Conservation (phyloP, 2,797 vertebrate species). For the Todus mexicanus region DNA sequence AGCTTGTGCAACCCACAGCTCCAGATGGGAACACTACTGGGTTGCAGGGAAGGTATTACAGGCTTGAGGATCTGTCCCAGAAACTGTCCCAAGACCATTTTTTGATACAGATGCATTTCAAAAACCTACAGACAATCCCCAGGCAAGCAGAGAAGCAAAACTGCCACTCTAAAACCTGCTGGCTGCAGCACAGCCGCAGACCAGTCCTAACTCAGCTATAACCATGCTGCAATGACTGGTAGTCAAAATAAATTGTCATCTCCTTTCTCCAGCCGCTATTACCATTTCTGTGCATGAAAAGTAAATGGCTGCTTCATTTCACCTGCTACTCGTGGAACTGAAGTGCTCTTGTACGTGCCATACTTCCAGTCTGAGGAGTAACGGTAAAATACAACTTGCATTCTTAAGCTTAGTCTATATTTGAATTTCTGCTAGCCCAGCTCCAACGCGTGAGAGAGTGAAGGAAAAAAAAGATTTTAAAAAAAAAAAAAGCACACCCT, state of each 20-base stretch:
- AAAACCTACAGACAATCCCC: background rate
- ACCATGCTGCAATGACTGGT: background rate
- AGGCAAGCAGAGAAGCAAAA: background rate
- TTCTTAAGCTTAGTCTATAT: background rate
- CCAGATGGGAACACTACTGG: background rate
- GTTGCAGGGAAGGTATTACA: background rate
- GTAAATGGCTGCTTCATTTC: background rate
- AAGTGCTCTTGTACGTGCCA: background rate
- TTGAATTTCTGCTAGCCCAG: conserved; percentile 9
- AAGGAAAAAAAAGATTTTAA: background rate
- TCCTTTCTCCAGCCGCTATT: conserved; percentile 1
- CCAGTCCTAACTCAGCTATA: background rate
- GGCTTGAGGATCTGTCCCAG: background rate
- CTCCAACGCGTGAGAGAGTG: background rate
- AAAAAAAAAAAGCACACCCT: background rate
- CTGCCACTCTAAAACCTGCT: background rate
- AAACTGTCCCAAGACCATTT: background rate
- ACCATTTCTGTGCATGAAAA: background rate
- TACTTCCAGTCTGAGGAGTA: background rate
- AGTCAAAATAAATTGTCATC: conserved; percentile 23
- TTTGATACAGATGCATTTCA: background rate
- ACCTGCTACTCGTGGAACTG: background rate
- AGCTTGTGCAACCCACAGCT: background rate
- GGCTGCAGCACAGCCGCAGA: background rate
- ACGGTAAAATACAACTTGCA: background rate